Evolutionary conservation across 2,888 invertebrate species (phyloP), one percentile per base, ranked within the genome.

Genomic region (Thymelicus lineola): DNA sequence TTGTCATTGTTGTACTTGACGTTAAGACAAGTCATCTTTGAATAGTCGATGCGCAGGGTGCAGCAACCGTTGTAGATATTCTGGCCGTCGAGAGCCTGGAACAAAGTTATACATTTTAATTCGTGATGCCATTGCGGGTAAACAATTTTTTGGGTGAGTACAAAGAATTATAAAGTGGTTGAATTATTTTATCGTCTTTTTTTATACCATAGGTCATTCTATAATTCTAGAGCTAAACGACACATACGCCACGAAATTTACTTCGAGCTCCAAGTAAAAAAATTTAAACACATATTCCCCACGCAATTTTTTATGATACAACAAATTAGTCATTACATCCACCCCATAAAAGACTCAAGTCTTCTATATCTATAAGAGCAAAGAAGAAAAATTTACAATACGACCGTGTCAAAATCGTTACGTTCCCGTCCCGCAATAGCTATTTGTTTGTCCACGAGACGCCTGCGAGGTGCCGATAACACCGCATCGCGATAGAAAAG

Each of bases 1-100:
- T 99, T 99, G 95, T 99, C 99, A 94, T 99, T 99, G 95, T 99
- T 99, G 95, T 99, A 99, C 92, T 99, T 99, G 80, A 99, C 99
- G 94, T 99, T 99, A 82, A 99, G 95, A 81, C 98, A 98, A 82
- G 98, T 97, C 96, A 99, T 96, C 94, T 99, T 99, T 82, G 99
- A 99, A 95, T 99, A 99, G 94, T 99, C 99, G 90, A 99, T 99
- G 90, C 99, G 97, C 84, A 99, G 95, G 70, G 99, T 99, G 95
- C 99, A 99, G 95, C 99, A 99, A 72, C 99, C 98, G 93, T 99
- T 99, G 96, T 99, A 99, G 86, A 99, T 99, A 92, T 99, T 99
- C 94, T 99, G 99, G 58, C 99, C 99, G 88, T 99, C 99, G 82
- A 99, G 95, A 72, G 98, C 96, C 96, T 98, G 96, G 4, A 79